A percentile compares a stretch with the other conserved stretches of the same genome.
Conservation (phyloP, 2,888 invertebrate species). For the Himalopsyche anomala region DNA sequence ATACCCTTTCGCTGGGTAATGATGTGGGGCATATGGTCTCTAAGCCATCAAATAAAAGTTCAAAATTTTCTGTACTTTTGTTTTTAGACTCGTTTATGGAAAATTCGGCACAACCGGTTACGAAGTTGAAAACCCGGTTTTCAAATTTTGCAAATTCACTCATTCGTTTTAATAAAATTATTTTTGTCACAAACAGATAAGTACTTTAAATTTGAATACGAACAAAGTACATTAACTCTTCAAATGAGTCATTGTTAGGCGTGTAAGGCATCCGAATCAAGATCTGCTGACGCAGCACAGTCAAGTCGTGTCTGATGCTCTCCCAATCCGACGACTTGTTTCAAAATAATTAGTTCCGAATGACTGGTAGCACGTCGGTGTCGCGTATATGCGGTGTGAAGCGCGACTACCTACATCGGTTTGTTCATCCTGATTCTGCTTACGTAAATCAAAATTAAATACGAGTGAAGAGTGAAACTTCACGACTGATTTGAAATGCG, state of each 20-base stretch:
- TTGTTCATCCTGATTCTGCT: constrained; percentile 4
- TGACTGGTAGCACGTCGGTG: not conserved
- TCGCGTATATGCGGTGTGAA: not conserved
- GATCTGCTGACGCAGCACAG: constrained; percentile 14
- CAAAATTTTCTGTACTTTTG: too few relatives aligned
- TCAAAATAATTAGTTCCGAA: constrained; percentile 27
- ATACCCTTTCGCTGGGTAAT: too few relatives aligned
- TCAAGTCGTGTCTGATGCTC: not conserved
- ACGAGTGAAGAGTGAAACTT: constrained; percentile 19
- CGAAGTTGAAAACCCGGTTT: too few relatives aligned
- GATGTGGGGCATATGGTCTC: too few relatives aligned
- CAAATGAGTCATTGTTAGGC: not conserved
- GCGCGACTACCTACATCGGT: not conserved
- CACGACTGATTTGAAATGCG: constrained; percentile 7
- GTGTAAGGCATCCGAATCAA: not conserved
- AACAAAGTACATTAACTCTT: not conserved
- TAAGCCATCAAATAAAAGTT: too few relatives aligned
- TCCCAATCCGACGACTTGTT: constrained; percentile 1
- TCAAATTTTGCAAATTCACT: too few relatives aligned
- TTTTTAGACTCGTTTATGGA: too few relatives aligned
- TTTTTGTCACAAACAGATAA: not conserved
- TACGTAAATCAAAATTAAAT: constrained; percentile 22
- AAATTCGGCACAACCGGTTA: too few relatives aligned
- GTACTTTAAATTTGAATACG: not conserved
- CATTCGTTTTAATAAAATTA: too few relatives aligned